Evolutionary conservation across 2,888 invertebrate genomes (phyloP).

Genomic region (Norana najaformis): DNA sequence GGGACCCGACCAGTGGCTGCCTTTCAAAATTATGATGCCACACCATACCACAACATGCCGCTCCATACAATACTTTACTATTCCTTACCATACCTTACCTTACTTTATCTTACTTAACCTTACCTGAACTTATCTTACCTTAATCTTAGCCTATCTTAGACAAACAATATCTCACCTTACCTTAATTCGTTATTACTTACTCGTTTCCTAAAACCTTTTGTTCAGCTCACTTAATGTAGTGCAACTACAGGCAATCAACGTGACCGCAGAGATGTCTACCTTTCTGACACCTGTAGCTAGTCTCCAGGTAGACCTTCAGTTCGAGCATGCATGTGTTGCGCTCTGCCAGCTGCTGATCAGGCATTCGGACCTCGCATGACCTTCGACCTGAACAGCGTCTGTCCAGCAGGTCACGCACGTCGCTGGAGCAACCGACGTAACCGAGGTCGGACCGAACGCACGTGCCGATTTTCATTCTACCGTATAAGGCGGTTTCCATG

Average conservation of each 20-base stretch:
- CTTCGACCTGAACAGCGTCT: constrained; percentile 14
- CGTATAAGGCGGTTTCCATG: constrained; percentile 22
- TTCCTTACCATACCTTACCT: not conserved
- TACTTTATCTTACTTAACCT: not conserved
- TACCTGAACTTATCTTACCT: not conserved
- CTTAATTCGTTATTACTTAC: not conserved
- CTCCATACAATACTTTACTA: not conserved
- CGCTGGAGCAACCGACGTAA: not conserved
- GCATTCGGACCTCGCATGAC: not conserved
- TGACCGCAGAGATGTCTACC: not conserved
- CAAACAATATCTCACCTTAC: too few species aligned
- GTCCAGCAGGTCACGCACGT: constrained; percentile 1
- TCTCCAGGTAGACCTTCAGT: not conserved
- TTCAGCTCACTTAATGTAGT: too few species aligned
- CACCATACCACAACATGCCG: not conserved
- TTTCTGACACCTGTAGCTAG: constrained; percentile 8
- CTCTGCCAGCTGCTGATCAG: constrained; percentile 16
- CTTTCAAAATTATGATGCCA: too few species aligned
- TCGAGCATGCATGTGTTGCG: not conserved
- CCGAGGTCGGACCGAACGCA: constrained; percentile 19
- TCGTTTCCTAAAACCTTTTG: not conserved
- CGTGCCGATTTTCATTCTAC: constrained; percentile 15
- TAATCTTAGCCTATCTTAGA: not conserved
- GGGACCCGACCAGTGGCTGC: too few species aligned
- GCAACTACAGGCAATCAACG: not conserved